Conservation (phyloP, 2,113 vertebrate genomes). For the Lontra canadensis region DNA sequence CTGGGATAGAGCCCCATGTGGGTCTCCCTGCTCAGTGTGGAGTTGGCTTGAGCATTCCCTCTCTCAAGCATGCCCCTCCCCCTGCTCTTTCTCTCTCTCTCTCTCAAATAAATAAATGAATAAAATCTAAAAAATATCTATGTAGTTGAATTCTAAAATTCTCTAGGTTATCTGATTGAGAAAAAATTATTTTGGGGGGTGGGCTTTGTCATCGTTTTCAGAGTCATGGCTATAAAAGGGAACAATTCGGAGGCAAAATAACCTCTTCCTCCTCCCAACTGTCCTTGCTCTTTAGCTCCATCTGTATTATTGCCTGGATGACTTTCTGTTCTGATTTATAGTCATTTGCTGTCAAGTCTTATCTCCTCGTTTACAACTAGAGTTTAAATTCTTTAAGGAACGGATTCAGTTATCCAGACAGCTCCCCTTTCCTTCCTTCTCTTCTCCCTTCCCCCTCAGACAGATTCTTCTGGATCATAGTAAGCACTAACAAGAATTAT, state of each 20-base stretch:
- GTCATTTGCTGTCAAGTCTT: neutral
- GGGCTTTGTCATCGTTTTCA: neutral
- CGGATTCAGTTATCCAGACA: neutral
- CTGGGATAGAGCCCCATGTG: neutral
- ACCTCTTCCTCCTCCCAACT: neutral
- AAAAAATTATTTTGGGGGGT: neutral
- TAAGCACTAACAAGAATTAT: neutral
- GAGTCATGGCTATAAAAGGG: neutral
- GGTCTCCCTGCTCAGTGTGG: neutral
- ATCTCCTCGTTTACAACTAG: neutral
- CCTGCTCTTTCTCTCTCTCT: neutral
- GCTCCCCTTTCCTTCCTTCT: neutral
- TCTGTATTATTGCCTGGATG: neutral
- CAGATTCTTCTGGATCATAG: neutral
- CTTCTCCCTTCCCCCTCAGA: neutral
- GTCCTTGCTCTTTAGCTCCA: neutral
- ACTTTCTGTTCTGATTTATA: neutral
- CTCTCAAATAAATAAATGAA: neutral
- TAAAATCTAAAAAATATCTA: neutral
- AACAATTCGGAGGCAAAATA: constrained; percentile 1
- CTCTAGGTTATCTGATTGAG: neutral
- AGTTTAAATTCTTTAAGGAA: constrained; percentile 36
- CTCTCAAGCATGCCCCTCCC: neutral
- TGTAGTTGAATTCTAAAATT: neutral
- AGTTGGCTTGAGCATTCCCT: neutral